phyloP scores from a whole-genome alignment of 2,888 invertebrate genomes.

The Rhagophthalmus giganteus region DNA sequence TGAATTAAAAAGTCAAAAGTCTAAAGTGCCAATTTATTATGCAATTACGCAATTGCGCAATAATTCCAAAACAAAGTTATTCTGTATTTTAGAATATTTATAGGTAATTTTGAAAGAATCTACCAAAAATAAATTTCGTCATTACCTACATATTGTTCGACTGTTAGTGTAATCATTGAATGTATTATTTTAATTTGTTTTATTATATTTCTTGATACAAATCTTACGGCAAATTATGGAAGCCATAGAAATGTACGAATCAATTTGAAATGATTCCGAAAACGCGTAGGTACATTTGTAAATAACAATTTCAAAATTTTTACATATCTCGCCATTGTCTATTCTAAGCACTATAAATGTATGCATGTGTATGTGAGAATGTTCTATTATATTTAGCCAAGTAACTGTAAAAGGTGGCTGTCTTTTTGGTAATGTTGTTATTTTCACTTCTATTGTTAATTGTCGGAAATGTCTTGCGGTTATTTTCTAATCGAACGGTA shows the following conservation, averaged over 20 bases:
- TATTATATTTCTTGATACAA: not conserved
- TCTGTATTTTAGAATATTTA: no score
- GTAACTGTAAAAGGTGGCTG: constrained; percentile 50
- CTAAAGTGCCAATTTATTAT: no score
- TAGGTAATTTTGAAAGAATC: no score
- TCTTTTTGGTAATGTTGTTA: constrained; percentile 48
- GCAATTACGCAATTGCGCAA: no score
- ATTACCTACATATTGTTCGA: no score
- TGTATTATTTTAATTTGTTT: not conserved
- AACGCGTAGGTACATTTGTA: constrained; percentile 1
- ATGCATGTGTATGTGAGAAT: constrained; percentile 40
- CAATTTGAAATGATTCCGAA: no score
- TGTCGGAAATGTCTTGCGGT: constrained; percentile 25
- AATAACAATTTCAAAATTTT: not conserved
- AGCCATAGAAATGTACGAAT: not conserved
- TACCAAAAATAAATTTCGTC: no score
- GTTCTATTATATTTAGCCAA: constrained; percentile 14
- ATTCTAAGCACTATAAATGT: constrained; percentile 4
- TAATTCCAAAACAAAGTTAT: no score
- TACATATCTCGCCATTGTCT: constrained; percentile 9
- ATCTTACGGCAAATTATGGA: not conserved
- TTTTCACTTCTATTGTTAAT: constrained; percentile 41
- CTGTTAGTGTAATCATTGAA: no score
- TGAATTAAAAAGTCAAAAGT: no score
- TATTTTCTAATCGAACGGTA: not conserved